These are phyloP conservation scores for Etheostoma nigrum DNA, from an alignment of 2,797 vertebrate genomes.

Conservation along the genomic window DNA sequence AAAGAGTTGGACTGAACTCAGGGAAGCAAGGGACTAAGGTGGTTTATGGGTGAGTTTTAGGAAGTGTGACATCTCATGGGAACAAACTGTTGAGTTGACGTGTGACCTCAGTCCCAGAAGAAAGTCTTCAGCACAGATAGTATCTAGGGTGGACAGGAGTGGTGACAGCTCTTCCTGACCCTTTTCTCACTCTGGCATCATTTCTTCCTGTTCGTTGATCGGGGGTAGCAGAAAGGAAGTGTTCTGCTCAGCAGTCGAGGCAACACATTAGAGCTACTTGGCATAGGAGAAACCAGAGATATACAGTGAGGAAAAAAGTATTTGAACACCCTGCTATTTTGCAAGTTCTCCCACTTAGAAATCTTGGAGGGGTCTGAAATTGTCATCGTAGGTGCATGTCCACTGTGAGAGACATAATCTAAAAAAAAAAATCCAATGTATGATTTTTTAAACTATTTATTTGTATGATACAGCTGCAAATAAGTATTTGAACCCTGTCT, in stretches of 20 bases:
- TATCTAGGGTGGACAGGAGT: conserved; percentile 66
- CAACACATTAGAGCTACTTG: conserved; percentile 14
- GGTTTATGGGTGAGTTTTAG: conserved; percentile 65
- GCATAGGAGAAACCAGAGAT: not conserved
- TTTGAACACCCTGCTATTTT: no score
- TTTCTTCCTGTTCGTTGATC: conserved; percentile 68
- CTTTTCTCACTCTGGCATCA: conserved; percentile 71
- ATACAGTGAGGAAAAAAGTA: no score
- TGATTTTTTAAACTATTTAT: no score
- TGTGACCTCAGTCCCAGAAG: conserved; percentile 73
- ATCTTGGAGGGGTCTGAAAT: no score
- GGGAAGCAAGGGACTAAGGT: conserved; percentile 34
- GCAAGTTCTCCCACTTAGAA: no score
- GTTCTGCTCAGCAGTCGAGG: conserved; percentile 37
- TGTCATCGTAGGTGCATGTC: no score
- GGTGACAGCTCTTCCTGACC: conserved; percentile 78
- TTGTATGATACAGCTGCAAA: no score
- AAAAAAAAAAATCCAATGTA: no score
- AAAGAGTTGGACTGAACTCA: conserved; percentile 17
- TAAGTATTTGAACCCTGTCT: no score
- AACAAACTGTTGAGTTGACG: conserved; percentile 72
- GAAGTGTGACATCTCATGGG: conserved; percentile 74
- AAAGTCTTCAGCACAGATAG: conserved; percentile 66
- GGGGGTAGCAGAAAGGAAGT: conserved; percentile 55
- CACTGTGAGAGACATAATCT: no score